Percentiles rank a stretch among this genome's conserved stretches.
Conservation (phyloP, 37 sponge, comb jelly and placozoan genomes). For the Cladorhizidae sp. region DNA sequence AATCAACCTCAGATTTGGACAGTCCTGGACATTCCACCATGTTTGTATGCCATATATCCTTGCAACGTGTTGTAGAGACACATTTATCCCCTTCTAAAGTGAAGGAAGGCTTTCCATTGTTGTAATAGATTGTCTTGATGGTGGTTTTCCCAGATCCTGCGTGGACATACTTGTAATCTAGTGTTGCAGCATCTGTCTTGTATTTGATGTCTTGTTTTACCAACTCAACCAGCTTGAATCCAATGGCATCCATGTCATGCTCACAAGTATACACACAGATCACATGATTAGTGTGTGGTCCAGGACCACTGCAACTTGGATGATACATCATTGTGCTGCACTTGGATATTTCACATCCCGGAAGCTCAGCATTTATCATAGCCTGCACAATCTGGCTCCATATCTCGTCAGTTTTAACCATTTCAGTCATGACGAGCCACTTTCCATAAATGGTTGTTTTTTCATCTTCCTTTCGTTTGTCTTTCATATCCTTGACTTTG, state of each 20-base stretch:
- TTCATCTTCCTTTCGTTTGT: not conserved
- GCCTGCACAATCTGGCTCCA: conserved; percentile 20
- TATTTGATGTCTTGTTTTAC: conserved; percentile 54
- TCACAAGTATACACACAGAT: conserved; percentile 51
- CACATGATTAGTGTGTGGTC: not conserved
- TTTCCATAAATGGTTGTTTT: too few species aligned
- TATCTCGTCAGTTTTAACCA: conserved; percentile 11
- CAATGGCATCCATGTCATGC: conserved; percentile 57
- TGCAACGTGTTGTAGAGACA: not conserved
- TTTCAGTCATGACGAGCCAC: conserved; percentile 47
- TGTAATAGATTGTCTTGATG: conserved; percentile 59
- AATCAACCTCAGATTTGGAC: not conserved
- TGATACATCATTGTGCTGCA: conserved; percentile 29
- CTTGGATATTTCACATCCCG: conserved; percentile 21
- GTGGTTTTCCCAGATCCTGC: conserved; percentile 14
- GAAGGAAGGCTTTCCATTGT: conserved; percentile 63
- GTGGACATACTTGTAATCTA: conserved; percentile 11
- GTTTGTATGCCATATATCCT: conserved; percentile 8
- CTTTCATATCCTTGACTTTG: too few species aligned
- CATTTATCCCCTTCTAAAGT: too few species aligned
- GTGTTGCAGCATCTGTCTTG: conserved; percentile 68
- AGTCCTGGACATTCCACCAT: not conserved
- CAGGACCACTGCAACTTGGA: conserved; percentile 7
- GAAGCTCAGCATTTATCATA: conserved; percentile 21
- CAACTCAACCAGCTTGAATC: conserved; percentile 45